These are phyloP conservation scores for Drosophila suzukii DNA, from an alignment of 1,140 invertebrate genomes.

Conservation along the genomic window DNA sequence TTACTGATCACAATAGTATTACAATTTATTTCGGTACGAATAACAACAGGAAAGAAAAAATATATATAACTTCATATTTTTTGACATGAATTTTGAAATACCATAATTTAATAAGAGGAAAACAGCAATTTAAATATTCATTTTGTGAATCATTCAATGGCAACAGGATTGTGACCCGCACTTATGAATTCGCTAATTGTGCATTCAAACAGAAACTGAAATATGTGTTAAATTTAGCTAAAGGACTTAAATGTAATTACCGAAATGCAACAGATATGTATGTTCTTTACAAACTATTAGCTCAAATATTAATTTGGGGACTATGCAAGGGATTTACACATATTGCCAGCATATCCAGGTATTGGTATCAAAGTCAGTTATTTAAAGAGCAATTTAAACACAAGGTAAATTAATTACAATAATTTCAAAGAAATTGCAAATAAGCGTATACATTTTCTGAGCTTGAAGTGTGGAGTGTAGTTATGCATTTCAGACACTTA, in stretches of 20 bases:
- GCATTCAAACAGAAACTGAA: background rate
- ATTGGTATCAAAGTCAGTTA: background rate
- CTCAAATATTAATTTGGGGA: background rate
- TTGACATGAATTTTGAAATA: background rate
- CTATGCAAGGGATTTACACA: background rate
- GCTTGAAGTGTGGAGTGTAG: too few species aligned
- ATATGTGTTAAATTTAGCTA: background rate
- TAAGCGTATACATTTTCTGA: background rate
- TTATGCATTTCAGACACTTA: too few species aligned
- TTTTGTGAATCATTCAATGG: background rate
- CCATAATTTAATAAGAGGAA: background rate
- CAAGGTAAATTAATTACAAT: background rate
- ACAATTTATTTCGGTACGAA: too few species aligned
- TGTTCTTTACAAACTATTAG: background rate
- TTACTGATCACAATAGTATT: too few species aligned
- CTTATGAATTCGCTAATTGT: background rate
- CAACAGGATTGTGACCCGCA: background rate
- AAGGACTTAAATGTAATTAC: background rate
- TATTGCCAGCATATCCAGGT: background rate
- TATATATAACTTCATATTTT: too few species aligned
- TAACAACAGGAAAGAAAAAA: too few species aligned
- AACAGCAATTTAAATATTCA: background rate
- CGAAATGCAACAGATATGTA: background rate
- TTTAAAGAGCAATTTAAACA: background rate
- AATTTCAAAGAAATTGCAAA: too few species aligned